Base-by-base conservation (phyloP, 2,113 vertebrate species). In the Condylura cristata region DNA sequence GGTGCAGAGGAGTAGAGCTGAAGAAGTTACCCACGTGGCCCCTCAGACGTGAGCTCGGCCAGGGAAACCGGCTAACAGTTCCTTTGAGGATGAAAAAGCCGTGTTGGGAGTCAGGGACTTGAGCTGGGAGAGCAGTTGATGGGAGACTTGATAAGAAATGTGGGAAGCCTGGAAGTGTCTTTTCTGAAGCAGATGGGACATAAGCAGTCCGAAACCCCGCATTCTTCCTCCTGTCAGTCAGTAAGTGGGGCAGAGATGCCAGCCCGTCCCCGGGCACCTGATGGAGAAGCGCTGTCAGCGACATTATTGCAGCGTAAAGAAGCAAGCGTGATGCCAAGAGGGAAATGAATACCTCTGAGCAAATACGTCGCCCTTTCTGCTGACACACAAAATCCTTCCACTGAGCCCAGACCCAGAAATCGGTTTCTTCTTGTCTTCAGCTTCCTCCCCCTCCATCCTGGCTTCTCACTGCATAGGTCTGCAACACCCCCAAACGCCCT, bases 361-460 rank as follows among this genome's bases (percentile, higher is more conserved):
- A 96, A 94, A 90, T 68, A 87, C 9, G 32, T 30, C 13, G 61
- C 53, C 48, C 34, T 94, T 87, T 95, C 39, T 94, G 84, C 83
- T 82, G 89, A 94, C 60, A 92, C 30, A 80, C 76, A 66, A 88
- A 91, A 90, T 83, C 65, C 48, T 84, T 48, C 80, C 74, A 68
- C 75, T 41, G 78, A 93, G 83, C 60, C 58, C 6, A 2, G 94
- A 79, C 86, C 76, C 79, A 81, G 85, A 76, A 91, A 37, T 71
- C 34, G 90, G 51, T 75, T 51, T 76, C 39, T 72, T 79, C 66
- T 80, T 6, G 46, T 75, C 65, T 63, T 51, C n/a, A 90, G 41
- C 58, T 68, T 51, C 68, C 30, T 93, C 68, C 95, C 3, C 58
- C 41, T 75, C 87, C 89, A 58, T 74, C 60, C 68, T 79, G 8